A percentile compares a stretch with the other conserved stretches of the same genome.
Conservation (phyloP, 2,797 vertebrate species). For the Zenarchopterus dispar region DNA sequence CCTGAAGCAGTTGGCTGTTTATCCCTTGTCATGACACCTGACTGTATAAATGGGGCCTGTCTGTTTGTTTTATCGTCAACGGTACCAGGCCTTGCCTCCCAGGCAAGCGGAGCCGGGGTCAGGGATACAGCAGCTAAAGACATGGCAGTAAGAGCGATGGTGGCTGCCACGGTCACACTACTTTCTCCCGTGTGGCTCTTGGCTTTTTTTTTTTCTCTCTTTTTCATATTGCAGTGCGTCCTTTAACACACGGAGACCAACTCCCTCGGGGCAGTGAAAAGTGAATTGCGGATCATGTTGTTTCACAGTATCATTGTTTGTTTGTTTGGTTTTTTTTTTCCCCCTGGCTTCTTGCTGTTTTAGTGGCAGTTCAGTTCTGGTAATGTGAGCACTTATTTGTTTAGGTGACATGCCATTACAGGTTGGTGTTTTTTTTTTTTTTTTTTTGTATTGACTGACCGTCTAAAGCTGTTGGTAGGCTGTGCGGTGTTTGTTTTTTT, state of each 20-base stretch:
- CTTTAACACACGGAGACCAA: conserved; percentile 59
- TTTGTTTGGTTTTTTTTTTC: not conserved
- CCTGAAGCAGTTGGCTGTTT: conserved; percentile 63
- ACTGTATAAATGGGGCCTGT: conserved; percentile 78
- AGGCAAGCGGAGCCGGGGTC: conserved; percentile 72
- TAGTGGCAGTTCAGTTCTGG: conserved; percentile 40
- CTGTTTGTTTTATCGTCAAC: conserved; percentile 79
- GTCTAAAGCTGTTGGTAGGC: conserved; percentile 12
- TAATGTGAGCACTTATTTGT: conserved; percentile 59
- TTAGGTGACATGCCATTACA: conserved; percentile 42
- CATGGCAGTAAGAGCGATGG: conserved; percentile 76
- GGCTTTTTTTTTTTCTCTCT: conserved; percentile 46
- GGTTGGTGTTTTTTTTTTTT: conserved; percentile 11
- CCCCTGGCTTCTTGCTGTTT: conserved; percentile 34
- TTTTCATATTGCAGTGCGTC: conserved; percentile 6
- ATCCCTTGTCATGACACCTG: conserved; percentile 81
- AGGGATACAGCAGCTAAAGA: conserved; percentile 71
- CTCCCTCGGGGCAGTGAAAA: conserved; percentile 52
- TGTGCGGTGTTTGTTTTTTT: not conserved
- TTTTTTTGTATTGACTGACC: conserved; percentile 21
- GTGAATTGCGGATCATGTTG: conserved; percentile 65
- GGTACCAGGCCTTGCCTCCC: conserved; percentile 56
- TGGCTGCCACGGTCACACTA: conserved; percentile 72
- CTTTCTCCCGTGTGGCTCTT: conserved; percentile 73
- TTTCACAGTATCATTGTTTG: conserved; percentile 48